These are phyloP conservation scores for Scopus umbretta DNA, from an alignment of 2,113 vertebrate genomes.

Conservation along the genomic window DNA sequence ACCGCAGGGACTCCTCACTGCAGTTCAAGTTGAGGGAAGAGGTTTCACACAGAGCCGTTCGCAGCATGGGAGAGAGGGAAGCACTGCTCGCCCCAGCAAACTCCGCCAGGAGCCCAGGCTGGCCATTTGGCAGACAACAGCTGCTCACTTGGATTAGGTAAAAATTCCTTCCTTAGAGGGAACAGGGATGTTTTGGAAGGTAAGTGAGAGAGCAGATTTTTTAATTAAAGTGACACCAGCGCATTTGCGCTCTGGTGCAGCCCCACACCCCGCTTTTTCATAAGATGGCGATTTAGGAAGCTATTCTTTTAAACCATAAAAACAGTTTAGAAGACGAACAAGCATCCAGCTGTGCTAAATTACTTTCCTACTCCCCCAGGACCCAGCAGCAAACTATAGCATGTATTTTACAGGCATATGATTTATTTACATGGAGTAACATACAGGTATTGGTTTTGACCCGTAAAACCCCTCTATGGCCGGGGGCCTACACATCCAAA, in stretches of 20 bases:
- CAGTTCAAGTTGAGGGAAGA: conserved; percentile 36
- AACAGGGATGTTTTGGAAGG: neutral
- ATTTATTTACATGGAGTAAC: conserved; percentile 19
- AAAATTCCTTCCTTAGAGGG: neutral
- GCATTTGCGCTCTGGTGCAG: neutral
- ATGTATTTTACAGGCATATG: neutral
- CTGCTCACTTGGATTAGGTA: neutral
- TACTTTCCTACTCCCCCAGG: neutral
- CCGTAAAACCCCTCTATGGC: neutral
- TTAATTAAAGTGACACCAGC: neutral
- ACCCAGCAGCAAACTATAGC: neutral
- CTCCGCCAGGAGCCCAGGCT: neutral
- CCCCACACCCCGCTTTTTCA: neutral
- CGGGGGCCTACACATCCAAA: neutral
- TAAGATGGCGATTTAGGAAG: neutral
- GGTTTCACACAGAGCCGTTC: neutral
- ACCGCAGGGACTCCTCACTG: neutral
- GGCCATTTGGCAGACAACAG: conserved; percentile 24
- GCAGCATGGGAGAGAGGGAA: neutral
- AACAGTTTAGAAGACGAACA: neutral
- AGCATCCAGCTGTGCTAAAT: conserved; percentile 46
- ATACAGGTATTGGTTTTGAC: conserved; percentile 40
- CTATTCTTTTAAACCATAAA: neutral
- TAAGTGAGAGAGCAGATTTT: neutral
- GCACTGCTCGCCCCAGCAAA: accelerated